Evolutionary conservation across 2,888 invertebrate genomes (phyloP), one percentile per base, ranked within the genome.

Genomic region (Drosophila leonis): DNA sequence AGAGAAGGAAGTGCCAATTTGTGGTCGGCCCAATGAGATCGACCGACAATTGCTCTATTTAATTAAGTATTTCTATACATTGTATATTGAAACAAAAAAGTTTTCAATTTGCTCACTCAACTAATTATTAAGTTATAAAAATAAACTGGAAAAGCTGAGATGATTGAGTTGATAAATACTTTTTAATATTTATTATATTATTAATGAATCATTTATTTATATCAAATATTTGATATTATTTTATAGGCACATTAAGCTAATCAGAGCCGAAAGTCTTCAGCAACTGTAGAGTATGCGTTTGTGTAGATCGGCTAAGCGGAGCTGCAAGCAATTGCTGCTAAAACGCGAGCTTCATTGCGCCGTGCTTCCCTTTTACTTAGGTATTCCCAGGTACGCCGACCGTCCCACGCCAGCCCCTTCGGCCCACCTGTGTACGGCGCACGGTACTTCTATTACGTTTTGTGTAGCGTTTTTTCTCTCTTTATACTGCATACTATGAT

Each of bases 401-500:
- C 51, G 51, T 49, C 37, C 54, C 27, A 12, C 54, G 37, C 27
- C 54, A 12, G 8, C 37, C 35, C 51, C 33, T 1, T 13, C 24
- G 13, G 15, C 3, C 48, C 41, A 44, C 29, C 31, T 24, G 20
- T 12, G 27, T 2, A 1, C 49, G 44, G 48, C 31, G 24, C 27
- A 56, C 67, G 74, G 64, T 82, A 72, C 83, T 73, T 65, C 65
- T 65, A 77, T 83, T 81, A 66, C 78, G 77, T 82, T 82, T 85
- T 73, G 72, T 77, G 88, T 73, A 71, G 72, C 75, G 80, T 71
- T 88, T 79, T 78, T 81, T 74, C 8, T 20, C 27, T 35, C 59
- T 46, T 63, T 27, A 20, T 18, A 78, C 74, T 78, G 67, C 77
- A 65, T 76, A 88, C 84, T 75, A 72, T 83, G 90, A 85, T 86